phyloP scores from a whole-genome alignment of 2,888 invertebrate genomes.

The Hipparchia sbordonii region DNA sequence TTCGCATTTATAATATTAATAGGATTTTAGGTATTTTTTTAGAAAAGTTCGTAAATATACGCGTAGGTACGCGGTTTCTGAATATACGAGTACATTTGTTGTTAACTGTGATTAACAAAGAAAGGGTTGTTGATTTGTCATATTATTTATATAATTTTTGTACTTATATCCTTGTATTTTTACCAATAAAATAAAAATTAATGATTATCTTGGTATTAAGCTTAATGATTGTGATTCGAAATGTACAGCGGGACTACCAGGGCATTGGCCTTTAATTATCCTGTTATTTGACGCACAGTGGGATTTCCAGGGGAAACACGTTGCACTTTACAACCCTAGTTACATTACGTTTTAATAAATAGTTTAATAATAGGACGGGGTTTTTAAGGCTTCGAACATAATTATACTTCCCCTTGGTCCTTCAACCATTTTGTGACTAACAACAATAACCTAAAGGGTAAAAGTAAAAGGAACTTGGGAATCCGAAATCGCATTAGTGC shows the following conservation, averaged over 20 bases:
- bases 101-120: too few relatives aligned
- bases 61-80: too few relatives aligned
- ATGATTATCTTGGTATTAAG: background rate
- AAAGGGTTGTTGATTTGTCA: background rate
- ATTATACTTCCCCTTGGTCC: background rate
- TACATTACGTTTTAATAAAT: constrained; percentile 8
- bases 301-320: constrained; percentile 31
- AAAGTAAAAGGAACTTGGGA: too few relatives aligned
- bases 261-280: constrained; percentile 17
- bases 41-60: too few relatives aligned
- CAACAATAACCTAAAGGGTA: too few relatives aligned
- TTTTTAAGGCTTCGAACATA: background rate
- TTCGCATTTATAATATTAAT: too few relatives aligned
- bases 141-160: too few relatives aligned
- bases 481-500: too few relatives aligned
- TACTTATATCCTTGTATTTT: background rate
- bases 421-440: background rate
- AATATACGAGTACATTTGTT: too few relatives aligned
- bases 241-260: background rate
- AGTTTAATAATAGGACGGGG: background rate
- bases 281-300: constrained; percentile 28
- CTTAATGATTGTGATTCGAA: background rate
- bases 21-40: too few relatives aligned
- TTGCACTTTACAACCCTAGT: constrained; percentile 1
- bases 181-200: background rate